Percentiles rank a stretch among this genome's conserved stretches.
phyloP scores from a whole-genome alignment of 2,797 vertebrate genomes.

The Nothura maculosa region DNA sequence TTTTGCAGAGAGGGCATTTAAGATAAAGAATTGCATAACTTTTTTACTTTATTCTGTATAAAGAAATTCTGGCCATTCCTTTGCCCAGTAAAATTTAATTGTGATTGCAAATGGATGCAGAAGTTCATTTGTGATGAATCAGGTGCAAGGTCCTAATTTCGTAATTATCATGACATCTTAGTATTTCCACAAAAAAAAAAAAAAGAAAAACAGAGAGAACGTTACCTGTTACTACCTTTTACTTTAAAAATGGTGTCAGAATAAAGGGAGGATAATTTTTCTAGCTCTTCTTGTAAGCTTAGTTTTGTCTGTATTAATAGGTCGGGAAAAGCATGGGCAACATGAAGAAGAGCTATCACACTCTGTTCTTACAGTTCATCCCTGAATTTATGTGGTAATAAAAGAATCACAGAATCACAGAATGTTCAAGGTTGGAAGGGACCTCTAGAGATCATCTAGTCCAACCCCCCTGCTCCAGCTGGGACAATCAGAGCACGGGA shows the following conservation, averaged over 20 bases:
- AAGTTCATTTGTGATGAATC: not conserved
- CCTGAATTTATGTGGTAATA: not conserved
- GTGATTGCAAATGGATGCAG: accelerated
- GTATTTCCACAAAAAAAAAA: not conserved
- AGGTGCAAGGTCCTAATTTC: not conserved
- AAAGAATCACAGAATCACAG: no score
- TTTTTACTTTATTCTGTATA: not conserved
- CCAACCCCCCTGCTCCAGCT: no score
- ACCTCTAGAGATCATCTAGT: no score
- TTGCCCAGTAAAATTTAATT: not conserved
- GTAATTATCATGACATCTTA: not conserved
- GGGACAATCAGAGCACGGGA: no score
- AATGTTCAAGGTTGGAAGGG: no score
- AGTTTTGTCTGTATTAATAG: not conserved
- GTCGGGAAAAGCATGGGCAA: not conserved
- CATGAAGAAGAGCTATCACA: accelerated
- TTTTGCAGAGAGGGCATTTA: not conserved
- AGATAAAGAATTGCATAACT: not conserved
- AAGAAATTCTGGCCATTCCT: not conserved
- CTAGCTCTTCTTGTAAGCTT: not conserved
- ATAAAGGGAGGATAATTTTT: not conserved
- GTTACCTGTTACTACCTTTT: no score
- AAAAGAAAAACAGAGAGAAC: not conserved
- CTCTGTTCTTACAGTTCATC: not conserved
- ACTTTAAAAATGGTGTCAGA: not conserved